These are phyloP conservation scores for Onychomys arenicola DNA, from an alignment of 2,797 vertebrate genomes.

Conservation along the genomic window DNA sequence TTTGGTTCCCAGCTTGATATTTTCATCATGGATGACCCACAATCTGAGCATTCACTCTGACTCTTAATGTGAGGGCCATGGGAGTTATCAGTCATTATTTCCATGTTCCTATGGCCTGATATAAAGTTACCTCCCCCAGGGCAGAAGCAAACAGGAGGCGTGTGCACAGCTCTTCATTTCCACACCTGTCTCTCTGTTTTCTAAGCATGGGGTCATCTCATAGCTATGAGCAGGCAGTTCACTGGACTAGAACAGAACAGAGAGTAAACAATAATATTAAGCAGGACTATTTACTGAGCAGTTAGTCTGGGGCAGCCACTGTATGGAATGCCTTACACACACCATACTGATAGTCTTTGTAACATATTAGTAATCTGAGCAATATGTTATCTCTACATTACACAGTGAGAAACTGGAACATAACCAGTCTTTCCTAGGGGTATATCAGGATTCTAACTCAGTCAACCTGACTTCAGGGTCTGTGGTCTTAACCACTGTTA, in stretches of 20 bases:
- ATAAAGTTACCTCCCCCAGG: background rate
- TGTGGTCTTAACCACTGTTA: background rate
- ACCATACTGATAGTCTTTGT: background rate
- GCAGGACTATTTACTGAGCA: background rate
- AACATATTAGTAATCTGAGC: background rate
- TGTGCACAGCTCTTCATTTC: background rate
- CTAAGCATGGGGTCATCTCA: background rate
- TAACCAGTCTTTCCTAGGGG: background rate
- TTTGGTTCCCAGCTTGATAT: background rate
- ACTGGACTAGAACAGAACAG: background rate
- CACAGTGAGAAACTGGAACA: constrained; percentile 34
- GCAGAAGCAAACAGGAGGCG: background rate
- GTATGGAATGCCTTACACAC: constrained; percentile 25
- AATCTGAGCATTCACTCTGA: background rate
- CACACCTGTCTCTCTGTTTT: background rate
- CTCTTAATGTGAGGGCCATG: background rate
- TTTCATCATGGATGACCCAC: background rate
- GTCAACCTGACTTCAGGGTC: background rate
- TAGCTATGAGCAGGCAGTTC: background rate
- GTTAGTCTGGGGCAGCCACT: background rate
- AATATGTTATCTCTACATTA: constrained; percentile 19
- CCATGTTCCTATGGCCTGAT: background rate
- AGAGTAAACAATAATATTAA: background rate
- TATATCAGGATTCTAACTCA: background rate
- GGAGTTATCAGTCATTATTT: background rate